Evolutionary conservation across 35 echinoderm and acorn worm species (phyloP).

Genomic region (Strongylocentrotus purpuratus): DNA sequence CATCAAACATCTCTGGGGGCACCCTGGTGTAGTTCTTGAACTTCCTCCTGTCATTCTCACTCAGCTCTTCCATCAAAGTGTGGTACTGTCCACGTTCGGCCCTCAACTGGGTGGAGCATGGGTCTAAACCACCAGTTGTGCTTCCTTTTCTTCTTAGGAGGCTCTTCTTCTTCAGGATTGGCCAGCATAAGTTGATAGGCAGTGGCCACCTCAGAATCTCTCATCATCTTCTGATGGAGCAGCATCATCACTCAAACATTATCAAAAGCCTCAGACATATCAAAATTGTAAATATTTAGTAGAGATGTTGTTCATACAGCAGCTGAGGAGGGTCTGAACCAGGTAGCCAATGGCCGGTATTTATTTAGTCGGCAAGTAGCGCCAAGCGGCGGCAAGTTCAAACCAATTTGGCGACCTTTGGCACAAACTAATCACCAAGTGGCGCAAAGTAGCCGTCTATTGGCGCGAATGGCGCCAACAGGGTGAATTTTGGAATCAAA

Average conservation of each 20-base stretch:
- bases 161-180: conserved; percentile 24
- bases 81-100: no score
- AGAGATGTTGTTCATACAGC: conserved; percentile 42
- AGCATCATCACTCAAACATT: neutral
- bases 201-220: conserved; percentile 29
- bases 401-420: conserved; percentile 52
- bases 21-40: no score
- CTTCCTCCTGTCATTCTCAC: no score
- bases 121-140: neutral
- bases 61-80: no score
- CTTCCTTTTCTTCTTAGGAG: neutral
- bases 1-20: no score
- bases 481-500: conserved; percentile 50
- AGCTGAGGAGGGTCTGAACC: neutral
- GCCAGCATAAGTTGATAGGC: conserved; percentile 25
- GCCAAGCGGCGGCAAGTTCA: conserved; percentile 48
- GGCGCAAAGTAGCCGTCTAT: conserved; percentile 55
- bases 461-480: conserved; percentile 24
- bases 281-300: conserved; percentile 50
- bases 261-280: no score
- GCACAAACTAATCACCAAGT: conserved; percentile 56
- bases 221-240: conserved; percentile 30
- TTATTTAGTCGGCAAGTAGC: conserved; percentile 36
- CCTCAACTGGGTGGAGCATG: no score
- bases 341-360: conserved; percentile 19